phyloP scores from a whole-genome alignment of 2,888 invertebrate species.

The Trachelus stipa region DNA sequence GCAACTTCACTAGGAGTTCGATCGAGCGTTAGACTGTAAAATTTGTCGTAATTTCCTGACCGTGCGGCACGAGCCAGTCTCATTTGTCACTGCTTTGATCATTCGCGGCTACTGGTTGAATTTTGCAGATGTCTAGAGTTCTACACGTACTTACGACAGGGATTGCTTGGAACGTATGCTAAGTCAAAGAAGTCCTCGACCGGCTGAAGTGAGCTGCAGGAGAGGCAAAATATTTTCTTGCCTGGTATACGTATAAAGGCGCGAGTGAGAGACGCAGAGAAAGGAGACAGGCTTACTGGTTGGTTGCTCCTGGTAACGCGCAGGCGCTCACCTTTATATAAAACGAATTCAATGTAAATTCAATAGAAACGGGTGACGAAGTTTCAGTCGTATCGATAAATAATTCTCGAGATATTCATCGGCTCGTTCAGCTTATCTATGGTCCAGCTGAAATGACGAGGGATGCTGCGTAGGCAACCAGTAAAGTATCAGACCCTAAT shows the following conservation, averaged over 20 bases:
- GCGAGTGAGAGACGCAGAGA: not conserved
- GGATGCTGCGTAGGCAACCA: not conserved
- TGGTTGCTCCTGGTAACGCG: not conserved
- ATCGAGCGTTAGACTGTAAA: too few species aligned
- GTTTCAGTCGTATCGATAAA: conserved; percentile 30
- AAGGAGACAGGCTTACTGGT: not conserved
- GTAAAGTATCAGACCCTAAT: not conserved
- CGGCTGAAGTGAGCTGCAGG: not conserved
- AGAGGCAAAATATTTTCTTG: not conserved
- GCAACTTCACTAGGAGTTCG: not conserved
- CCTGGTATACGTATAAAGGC: not conserved
- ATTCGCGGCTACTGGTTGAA: not conserved
- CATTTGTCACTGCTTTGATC: not conserved
- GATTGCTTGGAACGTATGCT: not conserved
- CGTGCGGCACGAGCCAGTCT: not conserved
- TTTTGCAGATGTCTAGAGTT: not conserved
- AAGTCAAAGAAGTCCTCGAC: not conserved
- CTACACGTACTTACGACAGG: not conserved
- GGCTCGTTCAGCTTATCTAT: not conserved
- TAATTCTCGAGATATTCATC: not conserved
- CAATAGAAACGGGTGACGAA: conserved; percentile 39
- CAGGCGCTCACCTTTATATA: not conserved
- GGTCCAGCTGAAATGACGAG: not conserved
- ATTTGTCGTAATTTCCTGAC: too few species aligned
- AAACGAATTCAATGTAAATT: conserved; percentile 39